phyloP scores from a whole-genome alignment of 2,113 vertebrate species.

The Fukomys damarensis region DNA sequence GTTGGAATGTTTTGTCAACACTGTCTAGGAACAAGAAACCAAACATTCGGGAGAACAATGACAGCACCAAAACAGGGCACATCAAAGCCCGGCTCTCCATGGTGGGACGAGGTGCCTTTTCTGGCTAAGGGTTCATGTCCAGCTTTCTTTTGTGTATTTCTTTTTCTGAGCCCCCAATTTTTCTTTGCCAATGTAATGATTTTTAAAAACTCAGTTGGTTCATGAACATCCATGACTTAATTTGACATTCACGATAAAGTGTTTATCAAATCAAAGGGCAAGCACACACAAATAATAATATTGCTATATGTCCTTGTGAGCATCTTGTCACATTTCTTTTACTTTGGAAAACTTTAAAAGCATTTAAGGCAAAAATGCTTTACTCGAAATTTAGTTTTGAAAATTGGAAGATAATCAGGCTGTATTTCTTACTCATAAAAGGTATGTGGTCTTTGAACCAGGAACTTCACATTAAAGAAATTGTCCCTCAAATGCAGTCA shows the following conservation, averaged over 20 bases:
- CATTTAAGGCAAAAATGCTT: slow-evolving; percentile 40
- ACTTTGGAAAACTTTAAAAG: slow-evolving; percentile 12
- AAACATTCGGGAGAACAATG: background rate
- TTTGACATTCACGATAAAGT: background rate
- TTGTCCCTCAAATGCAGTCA: background rate
- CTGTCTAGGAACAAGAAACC: background rate
- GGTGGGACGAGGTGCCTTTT: background rate
- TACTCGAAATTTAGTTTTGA: slow-evolving; percentile 37
- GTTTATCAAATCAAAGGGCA: slow-evolving; percentile 2
- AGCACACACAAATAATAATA: background rate
- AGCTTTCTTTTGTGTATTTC: background rate
- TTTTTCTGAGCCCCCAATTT: background rate
- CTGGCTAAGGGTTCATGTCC: background rate
- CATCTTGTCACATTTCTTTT: background rate
- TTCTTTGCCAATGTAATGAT: background rate
- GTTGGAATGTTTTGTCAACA: background rate
- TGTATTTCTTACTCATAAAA: background rate
- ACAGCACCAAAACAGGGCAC: slow-evolving; percentile 63
- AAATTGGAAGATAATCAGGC: background rate
- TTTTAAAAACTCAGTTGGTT: background rate
- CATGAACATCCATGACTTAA: background rate
- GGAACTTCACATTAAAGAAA: background rate
- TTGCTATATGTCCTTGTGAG: background rate
- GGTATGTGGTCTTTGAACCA: background rate
- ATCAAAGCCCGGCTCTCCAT: background rate